Percentiles rank a stretch among this genome's conserved stretches.
phyloP scores from a whole-genome alignment of 2,888 invertebrate species.

The Chouioia cunea region DNA sequence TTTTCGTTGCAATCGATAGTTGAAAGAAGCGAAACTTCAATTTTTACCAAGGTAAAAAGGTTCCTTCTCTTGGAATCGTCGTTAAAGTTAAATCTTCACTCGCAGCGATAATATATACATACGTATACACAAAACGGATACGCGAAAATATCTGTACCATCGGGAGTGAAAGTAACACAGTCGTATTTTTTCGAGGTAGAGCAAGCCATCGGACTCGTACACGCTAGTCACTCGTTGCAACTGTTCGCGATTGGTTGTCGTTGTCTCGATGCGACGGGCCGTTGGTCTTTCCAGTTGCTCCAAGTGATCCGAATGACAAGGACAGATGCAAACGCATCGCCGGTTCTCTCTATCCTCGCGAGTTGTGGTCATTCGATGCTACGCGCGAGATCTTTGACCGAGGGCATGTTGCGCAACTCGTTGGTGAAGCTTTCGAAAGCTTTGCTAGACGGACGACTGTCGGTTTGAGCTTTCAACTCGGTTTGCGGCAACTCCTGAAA shows the following conservation, averaged over 20 bases:
- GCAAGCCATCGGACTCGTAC: neutral
- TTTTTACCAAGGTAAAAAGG: constrained; percentile 40
- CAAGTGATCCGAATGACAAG: constrained; percentile 19
- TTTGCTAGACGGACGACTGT: constrained; percentile 19
- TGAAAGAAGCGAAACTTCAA: constrained; percentile 16
- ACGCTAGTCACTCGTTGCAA: no score
- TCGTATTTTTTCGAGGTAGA: constrained; percentile 18
- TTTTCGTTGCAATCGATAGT: constrained; percentile 8
- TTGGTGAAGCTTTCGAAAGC: constrained; percentile 4
- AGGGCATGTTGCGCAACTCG: constrained; percentile 30
- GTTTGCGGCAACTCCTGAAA: constrained; percentile 41
- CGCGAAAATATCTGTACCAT: no score
- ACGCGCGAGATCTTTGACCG: constrained; percentile 33
- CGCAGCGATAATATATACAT: constrained; percentile 13
- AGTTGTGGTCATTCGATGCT: constrained; percentile 28
- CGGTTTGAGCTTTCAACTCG: constrained; percentile 18
- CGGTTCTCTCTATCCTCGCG: neutral
- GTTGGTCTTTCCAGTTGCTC: constrained; percentile 10
- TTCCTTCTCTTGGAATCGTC: neutral
- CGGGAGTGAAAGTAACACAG: constrained; percentile 18
- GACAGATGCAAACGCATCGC: neutral
- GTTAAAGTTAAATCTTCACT: constrained; percentile 28
- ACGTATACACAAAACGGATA: neutral
- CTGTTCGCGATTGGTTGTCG: no score
- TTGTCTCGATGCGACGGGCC: no score